Base-by-base conservation (phyloP, 2,888 invertebrate genomes). In the Amaurobius ferox region DNA sequence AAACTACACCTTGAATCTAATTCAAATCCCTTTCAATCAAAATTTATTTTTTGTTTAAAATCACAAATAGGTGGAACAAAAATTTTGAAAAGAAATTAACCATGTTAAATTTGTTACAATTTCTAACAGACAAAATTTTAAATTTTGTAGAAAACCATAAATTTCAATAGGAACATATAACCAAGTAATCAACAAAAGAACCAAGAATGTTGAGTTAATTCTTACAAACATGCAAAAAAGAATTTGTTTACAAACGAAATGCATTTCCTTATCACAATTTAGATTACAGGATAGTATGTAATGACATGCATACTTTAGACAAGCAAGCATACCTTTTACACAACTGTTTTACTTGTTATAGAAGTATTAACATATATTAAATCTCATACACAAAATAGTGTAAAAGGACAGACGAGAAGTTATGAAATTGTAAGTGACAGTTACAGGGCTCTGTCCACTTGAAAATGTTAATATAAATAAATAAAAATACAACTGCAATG, bases 321-420 rank as follows among this genome's bases (percentile, higher is more conserved):
- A 64, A 64, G 64, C 64, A 29, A 29, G 7, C 0, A 61, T 28
- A 16, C 28, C 23, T n/a, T n/a, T 26, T 28, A 26, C 0, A n/a
- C 11, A 64, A 64, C 16, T 40, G 32, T 16, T 35, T 28, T 68
- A 68, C 68, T 68, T 68, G 68, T 23, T 28, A 40, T 26, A 28
- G 40, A 68, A 68, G 68, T 68, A 68, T 28, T 35, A 32, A 68
- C 1, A 68, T 67, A 66, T 35, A 13, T 68, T 68, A 3, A n/a
- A 48, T 39, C 40, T 40, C 16, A 68, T 40, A 68, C 68, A 66
- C 35, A 35, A 5, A 66, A 32, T 9, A 66, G 66, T 66, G 66
- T 66, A 66, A 66, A 55, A 55, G 16, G 55, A 55, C 23, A n/a
- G n/a, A 55, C 16, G 55, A 55, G 23, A 44, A 16, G 28, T 64